Evolutionary conservation across 2,113 vertebrate species (phyloP).

Genomic region (Athene noctua): DNA sequence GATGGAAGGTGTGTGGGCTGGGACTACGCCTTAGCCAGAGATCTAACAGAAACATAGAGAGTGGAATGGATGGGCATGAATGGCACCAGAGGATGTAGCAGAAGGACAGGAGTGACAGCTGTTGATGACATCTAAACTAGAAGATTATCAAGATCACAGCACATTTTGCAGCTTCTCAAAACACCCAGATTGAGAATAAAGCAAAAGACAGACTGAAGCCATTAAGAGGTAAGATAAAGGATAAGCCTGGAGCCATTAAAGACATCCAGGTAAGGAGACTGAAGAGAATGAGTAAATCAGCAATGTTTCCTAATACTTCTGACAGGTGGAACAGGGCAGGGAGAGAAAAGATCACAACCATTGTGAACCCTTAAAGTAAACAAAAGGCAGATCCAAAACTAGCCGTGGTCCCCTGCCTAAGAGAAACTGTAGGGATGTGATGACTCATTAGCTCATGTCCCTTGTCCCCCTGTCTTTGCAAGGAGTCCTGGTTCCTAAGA

Average conservation of each 20-base stretch:
- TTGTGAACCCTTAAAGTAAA: background rate
- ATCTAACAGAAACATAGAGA: background rate
- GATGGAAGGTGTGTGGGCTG: slow-evolving; percentile 26
- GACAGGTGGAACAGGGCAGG: background rate
- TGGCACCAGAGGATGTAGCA: background rate
- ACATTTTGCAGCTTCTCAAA: slow-evolving; percentile 1
- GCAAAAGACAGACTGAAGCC: background rate
- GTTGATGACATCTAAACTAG: background rate
- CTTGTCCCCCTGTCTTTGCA: background rate
- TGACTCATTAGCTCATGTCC: background rate
- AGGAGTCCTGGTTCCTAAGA: background rate
- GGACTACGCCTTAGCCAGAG: background rate
- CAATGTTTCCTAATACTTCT: background rate
- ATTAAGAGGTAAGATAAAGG: slow-evolving; percentile 3
- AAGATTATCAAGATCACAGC: slow-evolving; percentile 3
- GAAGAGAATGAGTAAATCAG: background rate
- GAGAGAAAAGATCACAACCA: background rate
- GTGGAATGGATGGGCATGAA: background rate
- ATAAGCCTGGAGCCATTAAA: background rate
- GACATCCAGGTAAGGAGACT: background rate
- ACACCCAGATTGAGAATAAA: background rate
- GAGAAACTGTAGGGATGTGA: background rate
- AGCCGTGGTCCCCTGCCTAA: background rate
- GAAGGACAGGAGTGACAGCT: background rate
- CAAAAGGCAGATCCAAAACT: background rate